These are phyloP conservation scores for Seriola quinqueradiata DNA, from an alignment of 2,113 vertebrate genomes.

Conservation along the genomic window DNA sequence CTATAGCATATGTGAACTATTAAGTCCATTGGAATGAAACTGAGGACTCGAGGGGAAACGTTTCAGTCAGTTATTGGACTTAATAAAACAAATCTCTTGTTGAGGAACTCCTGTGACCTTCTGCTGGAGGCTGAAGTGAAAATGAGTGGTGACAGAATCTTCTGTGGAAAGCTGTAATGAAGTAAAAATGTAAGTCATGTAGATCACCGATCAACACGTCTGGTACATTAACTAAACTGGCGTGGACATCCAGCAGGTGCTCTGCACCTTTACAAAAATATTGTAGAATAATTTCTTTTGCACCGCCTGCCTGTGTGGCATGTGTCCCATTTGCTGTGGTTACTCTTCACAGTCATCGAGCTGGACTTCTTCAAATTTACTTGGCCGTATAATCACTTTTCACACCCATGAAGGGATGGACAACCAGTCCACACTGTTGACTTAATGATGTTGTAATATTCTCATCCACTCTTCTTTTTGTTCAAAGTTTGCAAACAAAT, in stretches of 20 bases:
- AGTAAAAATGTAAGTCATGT: slow-evolving; percentile 44
- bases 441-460: neutral
- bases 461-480: neutral
- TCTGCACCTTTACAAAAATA: slow-evolving; percentile 44
- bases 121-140: slow-evolving; percentile 47
- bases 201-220: slow-evolving; percentile 45
- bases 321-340: slow-evolving; percentile 32
- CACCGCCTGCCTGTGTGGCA: neutral
- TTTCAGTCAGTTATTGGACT: slow-evolving; percentile 77
- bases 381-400: slow-evolving; percentile 27
- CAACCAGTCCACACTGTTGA: neutral
- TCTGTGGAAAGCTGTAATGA: slow-evolving; percentile 49
- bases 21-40: slow-evolving; percentile 65
- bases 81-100: slow-evolving; percentile 76
- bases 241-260: slow-evolving; percentile 39
- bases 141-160: slow-evolving; percentile 62
- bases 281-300: slow-evolving; percentile 18
- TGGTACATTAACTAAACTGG: slow-evolving; percentile 28
- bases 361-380: slow-evolving; percentile 35
- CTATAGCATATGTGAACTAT: slow-evolving; percentile 67
- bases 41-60: slow-evolving; percentile 64
- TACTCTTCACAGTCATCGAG: slow-evolving; percentile 11
- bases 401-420: slow-evolving; percentile 11
- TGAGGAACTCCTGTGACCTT: slow-evolving; percentile 69
- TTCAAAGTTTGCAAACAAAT: neutral